A percentile compares a stretch with the other conserved stretches of the same genome.
These are phyloP conservation scores for Helicoverpa zea DNA, from an alignment of 1,140 invertebrate species.

Conservation along the genomic window DNA sequence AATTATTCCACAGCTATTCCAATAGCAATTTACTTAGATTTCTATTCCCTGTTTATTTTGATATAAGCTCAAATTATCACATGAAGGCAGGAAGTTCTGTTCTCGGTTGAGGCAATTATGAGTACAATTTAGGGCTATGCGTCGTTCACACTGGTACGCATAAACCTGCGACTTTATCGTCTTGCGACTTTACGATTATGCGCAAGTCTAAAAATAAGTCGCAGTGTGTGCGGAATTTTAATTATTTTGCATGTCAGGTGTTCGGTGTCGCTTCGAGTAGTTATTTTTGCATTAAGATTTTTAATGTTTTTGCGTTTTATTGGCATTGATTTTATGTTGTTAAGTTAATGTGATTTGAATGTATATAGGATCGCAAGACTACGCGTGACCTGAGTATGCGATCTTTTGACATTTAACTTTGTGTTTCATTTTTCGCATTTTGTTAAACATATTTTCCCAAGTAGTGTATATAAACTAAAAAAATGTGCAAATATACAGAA, in stretches of 20 bases:
- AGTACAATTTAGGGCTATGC: constrained; percentile 42
- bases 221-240: constrained; percentile 20
- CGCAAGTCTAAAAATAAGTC: constrained; percentile 33
- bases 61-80: constrained; percentile 36
- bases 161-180: constrained; percentile 45
- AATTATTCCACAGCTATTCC: neutral
- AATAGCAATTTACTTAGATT: constrained; percentile 7
- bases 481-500: too few species aligned
- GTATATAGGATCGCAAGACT: neutral
- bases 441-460: too few species aligned
- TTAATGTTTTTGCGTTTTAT: constrained; percentile 31
- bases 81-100: constrained; percentile 33
- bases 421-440: neutral
- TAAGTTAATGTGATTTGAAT: constrained; percentile 4
- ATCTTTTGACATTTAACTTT: too few species aligned
- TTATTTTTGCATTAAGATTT: neutral
- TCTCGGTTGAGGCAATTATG: constrained; percentile 38
- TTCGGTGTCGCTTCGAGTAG: neutral
- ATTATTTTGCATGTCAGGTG: constrained; percentile 38
- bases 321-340: constrained; percentile 17
- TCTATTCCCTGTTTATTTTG: constrained; percentile 18
- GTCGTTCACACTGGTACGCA: neutral
- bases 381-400: too few species aligned
- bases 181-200: constrained; percentile 29
- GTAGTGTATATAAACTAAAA: too few species aligned